phyloP scores from a whole-genome alignment of 2,113 vertebrate genomes.

The Oophaga pumilio region DNA sequence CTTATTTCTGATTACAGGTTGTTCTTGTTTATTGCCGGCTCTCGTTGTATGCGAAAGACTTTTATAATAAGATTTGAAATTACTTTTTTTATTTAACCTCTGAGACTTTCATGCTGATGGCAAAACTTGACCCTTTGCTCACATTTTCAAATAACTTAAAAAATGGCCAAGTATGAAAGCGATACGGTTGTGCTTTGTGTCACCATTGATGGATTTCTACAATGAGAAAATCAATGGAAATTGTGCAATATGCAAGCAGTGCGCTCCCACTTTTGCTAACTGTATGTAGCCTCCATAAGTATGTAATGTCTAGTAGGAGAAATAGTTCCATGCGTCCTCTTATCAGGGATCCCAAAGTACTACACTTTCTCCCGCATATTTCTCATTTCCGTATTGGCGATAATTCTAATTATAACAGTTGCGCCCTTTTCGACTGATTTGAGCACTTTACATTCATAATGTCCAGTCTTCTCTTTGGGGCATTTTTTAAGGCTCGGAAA shows the following conservation, averaged over 20 bases:
- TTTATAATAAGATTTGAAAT: background rate
- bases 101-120: background rate
- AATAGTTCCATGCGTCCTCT: too few species aligned
- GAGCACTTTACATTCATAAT: too few species aligned
- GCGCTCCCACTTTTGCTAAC: too few species aligned
- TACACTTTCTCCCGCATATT: too few species aligned
- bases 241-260: too few species aligned
- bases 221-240: too few species aligned
- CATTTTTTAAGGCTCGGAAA: background rate
- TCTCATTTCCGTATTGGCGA: too few species aligned
- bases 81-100: background rate
- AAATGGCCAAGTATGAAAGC: background rate
- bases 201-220: background rate
- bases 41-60: background rate
- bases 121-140: background rate
- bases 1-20: background rate
- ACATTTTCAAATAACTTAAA: background rate
- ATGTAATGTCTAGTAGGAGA: too few species aligned
- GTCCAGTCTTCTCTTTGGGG: background rate
- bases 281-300: too few species aligned
- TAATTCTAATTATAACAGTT: too few species aligned
- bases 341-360: too few species aligned
- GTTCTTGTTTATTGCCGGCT: conserved; percentile 4
- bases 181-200: background rate
- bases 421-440: too few species aligned